phyloP scores from a whole-genome alignment of 1,140 invertebrate genomes.

The Zophobas atratus region DNA sequence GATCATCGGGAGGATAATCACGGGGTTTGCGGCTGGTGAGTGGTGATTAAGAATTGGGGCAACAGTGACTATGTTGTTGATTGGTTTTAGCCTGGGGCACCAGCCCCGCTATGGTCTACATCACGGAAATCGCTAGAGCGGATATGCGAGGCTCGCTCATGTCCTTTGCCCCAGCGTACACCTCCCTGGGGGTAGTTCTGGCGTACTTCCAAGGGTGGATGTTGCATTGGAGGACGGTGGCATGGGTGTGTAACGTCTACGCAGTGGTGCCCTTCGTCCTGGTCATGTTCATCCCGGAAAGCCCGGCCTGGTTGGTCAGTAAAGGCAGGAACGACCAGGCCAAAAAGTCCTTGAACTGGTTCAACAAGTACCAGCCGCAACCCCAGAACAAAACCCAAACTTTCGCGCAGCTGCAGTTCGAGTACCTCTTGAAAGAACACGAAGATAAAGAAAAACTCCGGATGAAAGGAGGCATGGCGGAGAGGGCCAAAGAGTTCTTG shows the following conservation, averaged over 20 bases:
- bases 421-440: slow-evolving; percentile 67
- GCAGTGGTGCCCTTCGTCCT: slow-evolving; percentile 71
- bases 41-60: background rate
- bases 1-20: slow-evolving; percentile 73
- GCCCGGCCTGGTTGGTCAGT: slow-evolving; percentile 74
- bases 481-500: slow-evolving; percentile 67
- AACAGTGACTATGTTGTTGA: background rate
- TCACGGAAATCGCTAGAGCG: slow-evolving; percentile 74
- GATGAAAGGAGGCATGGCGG: slow-evolving; percentile 47
- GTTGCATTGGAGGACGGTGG: slow-evolving; percentile 72
- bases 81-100: slow-evolving; percentile 63
- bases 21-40: slow-evolving; percentile 71
- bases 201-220: slow-evolving; percentile 73
- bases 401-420: slow-evolving; percentile 66
- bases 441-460: slow-evolving; percentile 66
- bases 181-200: slow-evolving; percentile 71
- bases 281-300: slow-evolving; percentile 76
- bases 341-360: slow-evolving; percentile 69
- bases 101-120: slow-evolving; percentile 75
- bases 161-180: slow-evolving; percentile 50
- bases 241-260: slow-evolving; percentile 71
- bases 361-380: slow-evolving; percentile 60
- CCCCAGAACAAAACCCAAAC: slow-evolving; percentile 51
- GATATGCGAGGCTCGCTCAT: slow-evolving; percentile 72
- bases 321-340: slow-evolving; percentile 72